phyloP scores from a whole-genome alignment of 1,140 invertebrate genomes.

The Conopomorpha cramerella region DNA sequence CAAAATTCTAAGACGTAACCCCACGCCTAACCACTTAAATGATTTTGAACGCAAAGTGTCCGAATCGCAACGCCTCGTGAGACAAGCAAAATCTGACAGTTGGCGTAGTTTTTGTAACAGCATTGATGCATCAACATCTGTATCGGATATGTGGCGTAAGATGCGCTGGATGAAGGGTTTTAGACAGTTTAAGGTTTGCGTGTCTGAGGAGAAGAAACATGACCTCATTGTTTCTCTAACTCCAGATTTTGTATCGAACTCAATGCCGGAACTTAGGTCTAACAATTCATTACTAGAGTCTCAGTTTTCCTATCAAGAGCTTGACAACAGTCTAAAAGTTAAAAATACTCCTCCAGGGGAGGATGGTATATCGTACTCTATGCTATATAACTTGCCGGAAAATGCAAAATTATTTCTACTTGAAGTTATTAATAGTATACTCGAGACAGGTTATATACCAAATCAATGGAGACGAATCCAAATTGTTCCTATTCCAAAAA shows the following conservation, averaged over 20 bases:
- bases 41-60: not conserved
- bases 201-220: not conserved
- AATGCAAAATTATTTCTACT: not conserved
- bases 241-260: not conserved
- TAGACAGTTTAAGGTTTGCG: not conserved
- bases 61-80: not conserved
- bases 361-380: not conserved
- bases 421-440: not conserved
- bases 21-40: conserved; percentile 10
- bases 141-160: not conserved
- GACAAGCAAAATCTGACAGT: not conserved
- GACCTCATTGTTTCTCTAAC: not conserved
- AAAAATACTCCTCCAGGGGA: not conserved
- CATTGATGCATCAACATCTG: not conserved
- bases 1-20: conserved; percentile 12
- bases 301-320: not conserved
- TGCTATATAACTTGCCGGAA: not conserved
- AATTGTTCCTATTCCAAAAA: not conserved
- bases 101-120: not conserved
- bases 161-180: not conserved
- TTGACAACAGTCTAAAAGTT: not conserved
- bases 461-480: not conserved
- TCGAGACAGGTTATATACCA: not conserved
- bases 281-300: not conserved
- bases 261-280: too few relatives aligned